These are phyloP conservation scores for Nicator chloris DNA, from an alignment of 2,113 vertebrate species.

Conservation along the genomic window DNA sequence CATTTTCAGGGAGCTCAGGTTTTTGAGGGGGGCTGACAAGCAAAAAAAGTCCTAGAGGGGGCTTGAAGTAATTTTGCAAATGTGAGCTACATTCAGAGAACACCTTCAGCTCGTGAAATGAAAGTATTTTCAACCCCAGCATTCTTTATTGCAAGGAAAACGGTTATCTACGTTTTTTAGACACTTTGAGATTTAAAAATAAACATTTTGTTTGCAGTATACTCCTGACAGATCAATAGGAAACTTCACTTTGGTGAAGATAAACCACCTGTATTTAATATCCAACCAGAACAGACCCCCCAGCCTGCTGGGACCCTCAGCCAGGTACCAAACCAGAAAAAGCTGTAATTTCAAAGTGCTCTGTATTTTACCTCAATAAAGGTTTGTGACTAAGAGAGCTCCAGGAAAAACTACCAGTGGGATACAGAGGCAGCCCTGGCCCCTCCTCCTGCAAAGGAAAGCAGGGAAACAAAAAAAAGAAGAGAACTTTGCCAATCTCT, in stretches of 20 bases:
- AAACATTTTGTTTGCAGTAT: background rate
- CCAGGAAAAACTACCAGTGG: background rate
- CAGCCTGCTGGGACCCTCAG: background rate
- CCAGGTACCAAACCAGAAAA: background rate
- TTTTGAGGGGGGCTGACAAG: background rate
- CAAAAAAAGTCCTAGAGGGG: background rate
- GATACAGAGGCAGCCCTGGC: background rate
- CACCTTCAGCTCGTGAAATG: background rate
- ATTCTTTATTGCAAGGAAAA: background rate
- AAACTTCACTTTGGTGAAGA: background rate
- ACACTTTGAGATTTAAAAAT: background rate
- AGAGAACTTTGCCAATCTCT: background rate
- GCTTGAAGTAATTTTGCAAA: background rate
- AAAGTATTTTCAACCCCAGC: background rate
- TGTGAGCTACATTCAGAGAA: background rate
- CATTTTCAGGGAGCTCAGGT: background rate
- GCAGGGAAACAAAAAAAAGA: rapidly evolving
- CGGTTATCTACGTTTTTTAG: background rate
- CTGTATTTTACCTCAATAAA: background rate
- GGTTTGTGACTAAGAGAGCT: background rate
- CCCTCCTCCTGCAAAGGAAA: background rate
- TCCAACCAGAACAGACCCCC: background rate
- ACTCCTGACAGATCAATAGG: background rate
- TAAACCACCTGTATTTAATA: background rate
- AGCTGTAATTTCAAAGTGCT: background rate